These are phyloP conservation scores for Blera fallax DNA, from an alignment of 2,888 invertebrate species.

Conservation along the genomic window DNA sequence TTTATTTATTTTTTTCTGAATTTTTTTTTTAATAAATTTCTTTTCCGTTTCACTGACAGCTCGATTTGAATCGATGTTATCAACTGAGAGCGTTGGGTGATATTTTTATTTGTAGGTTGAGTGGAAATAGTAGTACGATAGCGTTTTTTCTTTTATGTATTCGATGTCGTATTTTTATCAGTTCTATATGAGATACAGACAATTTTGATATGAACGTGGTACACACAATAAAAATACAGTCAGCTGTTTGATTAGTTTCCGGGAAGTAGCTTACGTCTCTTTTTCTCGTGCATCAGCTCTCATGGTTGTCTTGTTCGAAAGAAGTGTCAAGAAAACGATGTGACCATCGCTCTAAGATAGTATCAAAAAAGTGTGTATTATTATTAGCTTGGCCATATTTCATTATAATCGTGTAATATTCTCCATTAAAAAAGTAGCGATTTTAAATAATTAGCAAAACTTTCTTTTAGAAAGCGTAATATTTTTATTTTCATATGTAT, in stretches of 20 bases:
- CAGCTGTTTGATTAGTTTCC: slow-evolving; percentile 26
- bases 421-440: too few relatives aligned
- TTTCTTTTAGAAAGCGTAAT: too few relatives aligned
- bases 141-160: background rate
- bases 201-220: background rate
- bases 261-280: background rate
- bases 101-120: background rate
- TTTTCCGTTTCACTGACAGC: background rate
- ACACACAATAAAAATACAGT: background rate
- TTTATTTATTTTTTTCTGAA: background rate
- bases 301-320: background rate
- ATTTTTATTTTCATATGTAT: too few relatives aligned
- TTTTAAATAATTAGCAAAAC: too few relatives aligned
- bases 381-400: too few relatives aligned
- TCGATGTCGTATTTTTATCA: slow-evolving; percentile 12
- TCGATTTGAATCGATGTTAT: background rate
- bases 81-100: background rate
- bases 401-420: too few relatives aligned
- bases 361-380: too few relatives aligned
- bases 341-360: too few relatives aligned
- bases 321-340: background rate
- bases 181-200: background rate
- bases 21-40: background rate
- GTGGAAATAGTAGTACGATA: background rate
- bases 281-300: background rate